Conservation (phyloP, 2,888 invertebrate species). For the Plebejus melissa region DNA sequence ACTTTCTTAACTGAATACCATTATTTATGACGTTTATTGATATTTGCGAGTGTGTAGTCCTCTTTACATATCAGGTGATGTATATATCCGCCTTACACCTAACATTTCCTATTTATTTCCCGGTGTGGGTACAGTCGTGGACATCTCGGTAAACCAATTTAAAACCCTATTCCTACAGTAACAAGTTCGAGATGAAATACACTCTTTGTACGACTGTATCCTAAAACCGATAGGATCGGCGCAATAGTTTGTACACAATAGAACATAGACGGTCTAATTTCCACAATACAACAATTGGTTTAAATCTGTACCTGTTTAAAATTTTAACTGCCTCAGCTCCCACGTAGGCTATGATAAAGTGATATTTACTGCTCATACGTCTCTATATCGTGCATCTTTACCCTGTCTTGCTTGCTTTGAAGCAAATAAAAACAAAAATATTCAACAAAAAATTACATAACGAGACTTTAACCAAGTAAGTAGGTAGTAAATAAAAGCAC, state of each 20-base stretch:
- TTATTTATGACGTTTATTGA: slow-evolving; percentile 11
- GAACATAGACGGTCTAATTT: slow-evolving; percentile 25
- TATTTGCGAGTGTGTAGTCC: background rate
- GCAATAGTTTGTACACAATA: slow-evolving; percentile 25
- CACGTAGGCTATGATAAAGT: slow-evolving; percentile 14
- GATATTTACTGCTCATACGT: slow-evolving; percentile 4
- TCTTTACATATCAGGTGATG: background rate
- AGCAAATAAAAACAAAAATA: too few species aligned
- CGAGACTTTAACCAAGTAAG: too few species aligned
- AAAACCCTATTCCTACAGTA: background rate
- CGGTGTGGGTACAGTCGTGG: background rate
- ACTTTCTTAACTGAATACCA: background rate
- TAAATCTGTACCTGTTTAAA: slow-evolving; percentile 24
- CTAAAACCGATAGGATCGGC: slow-evolving; percentile 19
- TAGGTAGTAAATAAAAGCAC: too few species aligned
- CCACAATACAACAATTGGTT: slow-evolving; percentile 27
- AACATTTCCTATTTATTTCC: slow-evolving; percentile 10
- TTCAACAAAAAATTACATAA: too few species aligned
- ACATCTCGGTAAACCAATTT: background rate
- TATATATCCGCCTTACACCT: background rate
- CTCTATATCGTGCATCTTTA: background rate
- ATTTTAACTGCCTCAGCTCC: slow-evolving; percentile 13
- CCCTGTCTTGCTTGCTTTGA: background rate
- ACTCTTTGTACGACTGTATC: background rate
- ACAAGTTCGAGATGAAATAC: background rate